Percentiles rank a stretch among this genome's conserved stretches.
phyloP scores from a whole-genome alignment of 2,888 invertebrate genomes.

The Microctonus brassicae region DNA sequence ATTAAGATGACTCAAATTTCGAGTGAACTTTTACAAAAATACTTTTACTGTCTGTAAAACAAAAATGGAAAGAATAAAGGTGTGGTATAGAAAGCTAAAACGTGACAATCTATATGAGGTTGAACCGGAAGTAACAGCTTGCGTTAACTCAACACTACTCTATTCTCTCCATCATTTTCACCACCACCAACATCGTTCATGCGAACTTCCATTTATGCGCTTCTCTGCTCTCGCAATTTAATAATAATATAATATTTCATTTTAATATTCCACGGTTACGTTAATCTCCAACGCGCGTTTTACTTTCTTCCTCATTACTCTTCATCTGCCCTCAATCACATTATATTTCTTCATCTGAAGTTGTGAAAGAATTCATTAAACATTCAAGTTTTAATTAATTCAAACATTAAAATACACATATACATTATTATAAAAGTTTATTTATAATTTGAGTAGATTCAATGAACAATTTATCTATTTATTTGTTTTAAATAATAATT shows the following conservation, averaged over 20 bases:
- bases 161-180: background rate
- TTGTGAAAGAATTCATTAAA: conserved; percentile 1
- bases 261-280: conserved; percentile 63
- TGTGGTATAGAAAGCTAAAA: conserved; percentile 10
- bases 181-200: conserved; percentile 41
- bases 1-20: too few species aligned
- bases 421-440: background rate
- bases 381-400: background rate
- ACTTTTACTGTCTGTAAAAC: too few species aligned
- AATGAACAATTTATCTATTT: too few species aligned
- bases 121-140: conserved; percentile 66
- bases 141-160: conserved; percentile 41
- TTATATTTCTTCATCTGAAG: background rate
- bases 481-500: too few species aligned
- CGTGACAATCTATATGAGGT: background rate
- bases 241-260: too few species aligned
- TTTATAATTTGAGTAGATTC: background rate
- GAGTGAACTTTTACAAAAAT: too few species aligned
- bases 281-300: conserved; percentile 43
- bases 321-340: conserved; percentile 24
- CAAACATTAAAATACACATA: background rate
- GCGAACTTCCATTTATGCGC: conserved; percentile 40
- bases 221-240: conserved; percentile 46
- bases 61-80: too few species aligned
- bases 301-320: conserved; percentile 20